Base-by-base conservation (phyloP, 1,140 invertebrate species). In the Diachasmimorpha longicaudata region DNA sequence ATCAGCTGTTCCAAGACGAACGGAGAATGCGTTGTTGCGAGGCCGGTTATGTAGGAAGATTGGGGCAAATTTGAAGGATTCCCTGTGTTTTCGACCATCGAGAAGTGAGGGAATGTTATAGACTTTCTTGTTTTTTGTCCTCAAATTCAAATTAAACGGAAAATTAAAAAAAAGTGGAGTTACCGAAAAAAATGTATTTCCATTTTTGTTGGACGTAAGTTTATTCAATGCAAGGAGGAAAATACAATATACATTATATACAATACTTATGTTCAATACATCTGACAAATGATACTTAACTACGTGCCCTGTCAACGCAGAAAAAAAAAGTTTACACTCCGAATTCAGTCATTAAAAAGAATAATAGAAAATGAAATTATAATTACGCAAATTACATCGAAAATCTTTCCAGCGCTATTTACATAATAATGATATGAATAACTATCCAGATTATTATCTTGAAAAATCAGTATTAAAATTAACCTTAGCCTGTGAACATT, bases 171-270 rank as follows among this genome's bases (percentile, higher is more conserved):
- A n/a, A n/a, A n/a, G n/a, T n/a, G n/a, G n/a, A n/a, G n/a, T n/a
- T n/a, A n/a, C n/a, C n/a, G n/a, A n/a, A n/a, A n/a, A n/a, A n/a
- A n/a, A n/a, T n/a, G 6, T 31, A 31, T 31, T 31, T 31, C 31
- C 31, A 3, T 31, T 31, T 6, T 31, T 6, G 6, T 31, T 6
- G 31, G 31, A 31, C 6, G 31, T 31, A 31, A 31, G 73, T 77
- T 75, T 77, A 77, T 79, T 77, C 74, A 6, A 71, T 79, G 66
- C 13, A 48, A 77, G 73, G 75, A 77, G 72, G 69, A 78, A 70
- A 42, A 75, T 76, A 78, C 58, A 86, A 85, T 83, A 79, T 83
- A 83, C 82, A 81, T 79, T 83, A 83, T 83, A 76, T 83, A 83
- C 82, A 83, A 75, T 55, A 58, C 46, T 72, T 55, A 72, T 42